Evolutionary conservation across 1,140 invertebrate genomes (phyloP), one percentile per base, ranked within the genome.

Genomic region (Octopus sinensis): DNA sequence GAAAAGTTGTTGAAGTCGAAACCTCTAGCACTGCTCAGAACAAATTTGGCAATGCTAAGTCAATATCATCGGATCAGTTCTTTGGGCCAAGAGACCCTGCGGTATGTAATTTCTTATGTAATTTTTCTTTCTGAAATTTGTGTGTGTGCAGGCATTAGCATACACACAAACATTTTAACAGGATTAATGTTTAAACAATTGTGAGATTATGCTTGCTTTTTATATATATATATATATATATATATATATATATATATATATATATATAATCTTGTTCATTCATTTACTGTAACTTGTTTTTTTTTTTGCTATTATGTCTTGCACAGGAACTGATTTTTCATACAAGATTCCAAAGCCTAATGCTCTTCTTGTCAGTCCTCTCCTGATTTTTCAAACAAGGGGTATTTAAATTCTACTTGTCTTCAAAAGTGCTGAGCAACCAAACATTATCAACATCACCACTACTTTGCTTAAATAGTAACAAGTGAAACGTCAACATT

Each of bases 21-120:
- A 10, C 76, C 10, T 81, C 82, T 13, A 76, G 81, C 23, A 79
- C 82, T 62, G 96, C 96, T 12, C 96, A 96, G 87, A 96, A 96
- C 88, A 98, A 98, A 92, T 99, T 98, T 91, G 97, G 96, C 51
- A 94, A 95, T 87, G 97, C 98, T 6, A 99, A 99, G 92, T 95
- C 96, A 4, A 99, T 99, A 86, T 98, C 97, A 81, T 99, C 98
- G 0, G 96, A 98, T 89, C 97, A 98, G 92, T 99, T 94, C 91
- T 90, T 90, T 85, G 90, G 90, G 73, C 93, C 93, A 84, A 90
- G 92, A 83, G 93, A 94, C 88, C 92, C 92, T 84, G 95, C 95
- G 86, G 92, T 93, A 88, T 90, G 89, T 87, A 78, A 17, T 79
- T 62, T 1, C 17, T 62, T 62, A 4, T 62, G 17, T 62, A 62